Base-by-base conservation (phyloP, 2,113 vertebrate genomes). In the Brachirus orientalis region DNA sequence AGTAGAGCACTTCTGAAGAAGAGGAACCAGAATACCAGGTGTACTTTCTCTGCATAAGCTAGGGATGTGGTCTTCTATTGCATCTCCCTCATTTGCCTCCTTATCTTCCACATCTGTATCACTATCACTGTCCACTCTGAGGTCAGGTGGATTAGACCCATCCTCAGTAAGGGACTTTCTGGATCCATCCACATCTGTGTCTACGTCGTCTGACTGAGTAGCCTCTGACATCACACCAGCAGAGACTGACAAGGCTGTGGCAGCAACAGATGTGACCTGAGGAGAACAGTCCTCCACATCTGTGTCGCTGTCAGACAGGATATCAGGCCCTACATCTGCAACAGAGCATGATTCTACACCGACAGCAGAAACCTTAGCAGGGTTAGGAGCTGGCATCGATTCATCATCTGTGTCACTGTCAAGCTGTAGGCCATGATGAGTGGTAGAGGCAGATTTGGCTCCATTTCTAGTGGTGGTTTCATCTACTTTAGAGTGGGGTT, bases 1-100 rank as follows among this genome's bases (percentile, higher is more conserved):
- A 37, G 90, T 91, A 9, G 91, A 92, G 46, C 85, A 91, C 16
- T 86, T 87, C 22, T 77, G 79, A 8, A 57, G 41, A 14, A 5
- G 37, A 0, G 72, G 51, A 55, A 19, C 37, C 52, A 46, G 40
- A 8, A 79, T 11, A 43, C 18, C 22, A 3, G 33, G 19, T 10
- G 61, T 36, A 11, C 69, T 59, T 53, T 74, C 69, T 54, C 65
- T 58, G 7, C n/a, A n/a, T 22, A 79, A 56, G 44, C 1, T 10
- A 0, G 65, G 70, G 1, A 68, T 69, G 52, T 69, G 77, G 54
- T 54, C 48, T n/a, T 61, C 62, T 10, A 22, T 69, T 8, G 46
- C 47, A n/a, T 37, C 38, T 28, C 7, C 59, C 44, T 44, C 13
- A 43, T 58, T 56, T 35, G 14, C 63, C 17, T 82, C 63, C 52